Evolutionary conservation across 2,113 vertebrate species (phyloP).

Genomic region (Sakesphorus luctuosus): DNA sequence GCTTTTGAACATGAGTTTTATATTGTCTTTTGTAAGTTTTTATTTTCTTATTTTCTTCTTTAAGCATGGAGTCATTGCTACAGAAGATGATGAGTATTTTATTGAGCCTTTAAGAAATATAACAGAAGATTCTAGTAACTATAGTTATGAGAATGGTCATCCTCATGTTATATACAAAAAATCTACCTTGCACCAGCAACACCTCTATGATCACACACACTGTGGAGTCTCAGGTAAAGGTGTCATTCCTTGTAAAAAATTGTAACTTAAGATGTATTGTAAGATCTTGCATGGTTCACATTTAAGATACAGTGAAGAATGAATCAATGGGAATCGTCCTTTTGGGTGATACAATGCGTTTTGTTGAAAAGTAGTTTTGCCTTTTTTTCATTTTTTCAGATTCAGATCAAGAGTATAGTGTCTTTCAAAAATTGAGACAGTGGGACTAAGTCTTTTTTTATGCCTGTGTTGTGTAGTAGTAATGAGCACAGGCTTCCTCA

Average conservation of each 20-base stretch:
- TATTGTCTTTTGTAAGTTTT: neutral
- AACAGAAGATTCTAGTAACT: slow-evolving; percentile 86
- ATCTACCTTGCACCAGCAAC: slow-evolving; percentile 87
- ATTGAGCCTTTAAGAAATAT: slow-evolving; percentile 97
- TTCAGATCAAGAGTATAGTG: neutral
- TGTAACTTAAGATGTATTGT: neutral
- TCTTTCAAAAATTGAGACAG: neutral
- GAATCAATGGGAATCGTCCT: neutral
- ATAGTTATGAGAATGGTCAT: slow-evolving; percentile 89
- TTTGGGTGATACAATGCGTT: neutral
- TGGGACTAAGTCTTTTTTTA: neutral
- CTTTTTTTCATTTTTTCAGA: neutral
- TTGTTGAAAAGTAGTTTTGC: neutral
- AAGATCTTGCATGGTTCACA: neutral
- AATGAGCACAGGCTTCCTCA: neutral
- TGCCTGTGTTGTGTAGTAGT: neutral
- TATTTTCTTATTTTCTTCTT: slow-evolving; percentile 26
- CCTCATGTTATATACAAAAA: slow-evolving; percentile 99
- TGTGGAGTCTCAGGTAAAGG: slow-evolving; percentile 95
- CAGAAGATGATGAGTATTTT: slow-evolving; percentile 98
- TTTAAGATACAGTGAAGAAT: neutral
- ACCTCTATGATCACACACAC: slow-evolving; percentile 86
- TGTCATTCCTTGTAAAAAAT: neutral
- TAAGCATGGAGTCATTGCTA: slow-evolving; percentile 97
- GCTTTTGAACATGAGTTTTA: neutral